Evolutionary conservation across 2,113 vertebrate species (phyloP), one percentile per base, ranked within the genome.

Genomic region (Misgurnus anguillicaudatus): DNA sequence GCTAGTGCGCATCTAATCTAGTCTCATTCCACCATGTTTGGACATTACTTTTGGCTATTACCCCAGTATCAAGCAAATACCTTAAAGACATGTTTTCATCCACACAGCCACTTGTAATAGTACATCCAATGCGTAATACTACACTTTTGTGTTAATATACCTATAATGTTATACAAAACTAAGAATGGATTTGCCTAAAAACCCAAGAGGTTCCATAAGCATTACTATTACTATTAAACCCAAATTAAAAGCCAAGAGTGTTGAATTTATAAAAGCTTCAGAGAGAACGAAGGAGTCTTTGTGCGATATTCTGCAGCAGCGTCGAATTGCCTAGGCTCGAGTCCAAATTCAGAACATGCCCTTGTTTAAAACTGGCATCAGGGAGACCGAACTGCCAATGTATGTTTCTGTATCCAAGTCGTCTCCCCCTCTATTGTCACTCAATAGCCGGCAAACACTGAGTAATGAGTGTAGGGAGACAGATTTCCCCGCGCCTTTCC

Each of bases 201-300:
- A 85, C 86, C 84, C 78, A 77, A 85, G 86, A 86, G 83, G 82
- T 89, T 90, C 86, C 87, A 78, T 84, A 87, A 87, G 88, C 85
- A 74, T 87, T 90, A 86, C 87, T 86, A 74, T 87, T 90, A 86
- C 87, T 86, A 79, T 84, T 84, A 88, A 90, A 85, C 82, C 85
- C 80, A 82, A 89, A 87, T 83, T 85, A 88, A 85, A 89, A 87
- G 88, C 80, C 87, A 77, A 82, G 81, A 84, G 87, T 87, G 88
- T 84, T 90, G 88, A 91, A 90, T 89, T 92, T 80, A 77, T 58
- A 90, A 88, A 89, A 75, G 86, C 87, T 86, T 89, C 87, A 85
- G 66, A 67, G 85, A 83, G 89, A 79, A 77, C 80, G 84, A 76
- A 31, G 48, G 66, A 53, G 71, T 36, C 36, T 57, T 68, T 39